Evolutionary conservation across 2,113 vertebrate species (phyloP).

Genomic region (Eurystomus gularis): DNA sequence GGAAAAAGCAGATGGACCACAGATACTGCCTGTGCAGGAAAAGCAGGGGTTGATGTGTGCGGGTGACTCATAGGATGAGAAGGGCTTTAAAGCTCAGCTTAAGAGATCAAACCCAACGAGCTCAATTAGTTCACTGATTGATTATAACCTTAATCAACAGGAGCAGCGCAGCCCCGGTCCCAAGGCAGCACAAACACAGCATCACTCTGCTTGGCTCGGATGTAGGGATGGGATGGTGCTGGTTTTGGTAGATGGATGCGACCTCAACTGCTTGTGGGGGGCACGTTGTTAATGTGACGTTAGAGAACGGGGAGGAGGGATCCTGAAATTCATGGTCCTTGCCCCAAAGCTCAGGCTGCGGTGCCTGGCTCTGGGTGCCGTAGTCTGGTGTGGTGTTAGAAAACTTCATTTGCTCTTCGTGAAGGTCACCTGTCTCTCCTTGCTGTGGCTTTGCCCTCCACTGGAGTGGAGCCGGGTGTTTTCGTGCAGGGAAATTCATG

Average conservation of each 20-base stretch:
- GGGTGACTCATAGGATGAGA: not conserved
- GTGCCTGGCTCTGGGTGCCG: not conserved
- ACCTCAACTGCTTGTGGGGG: not conserved
- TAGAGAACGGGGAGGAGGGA: not conserved
- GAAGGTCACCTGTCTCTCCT: not conserved
- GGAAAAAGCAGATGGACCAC: not conserved
- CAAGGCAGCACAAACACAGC: not conserved
- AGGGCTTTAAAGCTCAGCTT: not conserved
- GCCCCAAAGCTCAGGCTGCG: not conserved
- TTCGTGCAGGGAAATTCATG: too few relatives aligned
- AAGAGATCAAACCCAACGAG: not conserved
- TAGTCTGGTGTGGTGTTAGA: not conserved
- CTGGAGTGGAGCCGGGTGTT: rapidly evolving
- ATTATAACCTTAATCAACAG: not conserved
- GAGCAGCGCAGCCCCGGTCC: rapidly evolving
- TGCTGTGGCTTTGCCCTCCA: not conserved
- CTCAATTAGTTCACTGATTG: not conserved
- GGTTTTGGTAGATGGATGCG: not conserved
- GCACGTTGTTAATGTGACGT: not conserved
- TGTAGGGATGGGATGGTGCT: rapidly evolving
- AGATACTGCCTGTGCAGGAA: not conserved
- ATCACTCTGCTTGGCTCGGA: not conserved
- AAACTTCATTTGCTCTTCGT: not conserved
- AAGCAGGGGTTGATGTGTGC: not conserved
- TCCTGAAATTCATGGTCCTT: not conserved